Evolutionary conservation across 2,888 invertebrate genomes (phyloP), one percentile per base, ranked within the genome.

Genomic region (Callimorpha dominula): DNA sequence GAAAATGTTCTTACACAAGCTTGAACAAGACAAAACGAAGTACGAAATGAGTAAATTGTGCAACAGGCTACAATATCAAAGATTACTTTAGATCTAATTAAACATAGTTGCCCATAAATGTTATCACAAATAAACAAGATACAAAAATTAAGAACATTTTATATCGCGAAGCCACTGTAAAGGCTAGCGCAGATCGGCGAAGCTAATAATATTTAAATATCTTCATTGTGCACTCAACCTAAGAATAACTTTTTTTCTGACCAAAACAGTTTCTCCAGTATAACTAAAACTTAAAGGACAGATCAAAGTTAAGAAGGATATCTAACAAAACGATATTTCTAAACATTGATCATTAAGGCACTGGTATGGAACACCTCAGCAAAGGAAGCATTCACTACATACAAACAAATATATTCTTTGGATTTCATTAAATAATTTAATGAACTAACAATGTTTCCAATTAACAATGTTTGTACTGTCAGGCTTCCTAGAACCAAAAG

Each of bases 1-100:
- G 83, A 85, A 92, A 90, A 90, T 83, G 85, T 88, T 87, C 82
- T 84, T 91, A 93, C 90, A 91, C 85, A 92, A 92, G 92, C 92
- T 90, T 86, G 87, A 89, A 89, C 80, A 84, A 88, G 86, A 90
- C 85, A 89, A 92, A 90, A 89, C 82, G 74, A 86, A 85, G 78
- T 89, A 69, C 84, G 73, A 93, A 91, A 90, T 85, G 86, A 90
- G 86, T 90, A 91, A 85, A 90, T 90, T 90, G 92, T 92, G 93
- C 93, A 92, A 91, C 85, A 92, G 88, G 90, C 90, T 86, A 88
- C 81, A 82, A 86, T 82, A 88, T 89, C 85, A 90, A 89, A 87
- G 74, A 81, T 88, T 76, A 78, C 78, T 82, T 84, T 81, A 85
- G 81, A 87, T 85, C 78, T 79, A 78, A 78, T 80, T 86, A 86